A percentile compares a stretch with the other conserved stretches of the same genome.
phyloP scores from a whole-genome alignment of 2,113 vertebrate genomes.

The Circaetus cinerascens region DNA sequence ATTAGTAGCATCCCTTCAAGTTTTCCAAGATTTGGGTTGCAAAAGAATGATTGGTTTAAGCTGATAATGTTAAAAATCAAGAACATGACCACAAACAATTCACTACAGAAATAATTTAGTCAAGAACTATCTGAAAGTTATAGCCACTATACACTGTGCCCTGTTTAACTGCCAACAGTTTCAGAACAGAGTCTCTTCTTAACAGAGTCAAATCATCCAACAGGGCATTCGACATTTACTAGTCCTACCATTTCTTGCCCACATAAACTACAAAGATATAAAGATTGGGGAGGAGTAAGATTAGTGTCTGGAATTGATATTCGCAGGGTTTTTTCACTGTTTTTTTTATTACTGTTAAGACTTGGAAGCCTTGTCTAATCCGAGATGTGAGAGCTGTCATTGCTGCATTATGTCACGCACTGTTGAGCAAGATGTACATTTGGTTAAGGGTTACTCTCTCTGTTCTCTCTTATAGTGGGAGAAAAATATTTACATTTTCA shows the following conservation, averaged over 20 bases:
- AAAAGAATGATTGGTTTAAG: neutral
- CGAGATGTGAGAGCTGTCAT: neutral
- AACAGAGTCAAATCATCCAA: neutral
- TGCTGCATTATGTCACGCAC: neutral
- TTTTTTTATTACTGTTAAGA: neutral
- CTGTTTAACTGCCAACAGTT: neutral
- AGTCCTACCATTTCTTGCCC: neutral
- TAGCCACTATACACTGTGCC: neutral
- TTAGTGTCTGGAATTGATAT: neutral
- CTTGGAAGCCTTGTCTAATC: neutral
- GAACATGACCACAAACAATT: neutral
- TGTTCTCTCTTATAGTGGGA: neutral
- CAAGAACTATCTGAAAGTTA: neutral
- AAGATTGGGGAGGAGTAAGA: neutral
- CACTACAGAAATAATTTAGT: neutral
- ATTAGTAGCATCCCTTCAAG: neutral
- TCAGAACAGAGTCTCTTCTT: neutral
- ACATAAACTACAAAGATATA: neutral
- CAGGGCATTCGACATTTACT: neutral
- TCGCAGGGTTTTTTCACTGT: neutral
- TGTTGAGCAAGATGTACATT: neutral
- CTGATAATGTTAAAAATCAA: neutral
- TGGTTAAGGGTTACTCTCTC: neutral
- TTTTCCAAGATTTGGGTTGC: neutral
- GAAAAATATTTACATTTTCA: slow-evolving; percentile 7